Conservation (phyloP, 1,140 invertebrate species). For the Paracyclopina nana region DNA sequence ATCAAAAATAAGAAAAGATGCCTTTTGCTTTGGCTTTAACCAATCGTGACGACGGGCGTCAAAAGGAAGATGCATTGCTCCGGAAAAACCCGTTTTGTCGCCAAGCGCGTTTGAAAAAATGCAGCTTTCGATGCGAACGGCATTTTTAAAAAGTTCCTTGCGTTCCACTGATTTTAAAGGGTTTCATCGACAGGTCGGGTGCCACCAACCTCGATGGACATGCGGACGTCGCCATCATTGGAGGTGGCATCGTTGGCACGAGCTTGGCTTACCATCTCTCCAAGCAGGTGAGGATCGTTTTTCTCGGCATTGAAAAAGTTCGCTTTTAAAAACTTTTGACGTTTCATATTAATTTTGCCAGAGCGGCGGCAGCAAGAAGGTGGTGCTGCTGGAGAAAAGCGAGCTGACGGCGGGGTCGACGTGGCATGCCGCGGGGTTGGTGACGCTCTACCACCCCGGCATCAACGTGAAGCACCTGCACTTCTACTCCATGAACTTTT, state of each 20-base stretch:
- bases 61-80: too few species aligned
- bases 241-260: conserved; percentile 25
- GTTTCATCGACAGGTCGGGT: too few species aligned
- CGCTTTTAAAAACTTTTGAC: too few species aligned
- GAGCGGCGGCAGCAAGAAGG: too few species aligned
- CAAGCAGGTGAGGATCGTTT: conserved; percentile 20
- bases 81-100: too few species aligned
- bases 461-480: conserved; percentile 27
- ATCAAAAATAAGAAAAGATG: too few species aligned
- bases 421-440: conserved; percentile 29
- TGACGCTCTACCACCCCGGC: conserved; percentile 25
- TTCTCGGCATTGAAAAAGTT: too few species aligned
- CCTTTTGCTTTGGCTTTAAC: too few species aligned
- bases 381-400: conserved; percentile 28
- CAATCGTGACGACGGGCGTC: too few species aligned
- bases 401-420: conserved; percentile 29
- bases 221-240: conserved; percentile 24
- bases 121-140: conserved; percentile 15
- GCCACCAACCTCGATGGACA: too few species aligned
- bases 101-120: too few species aligned
- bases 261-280: conserved; percentile 27
- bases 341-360: too few species aligned
- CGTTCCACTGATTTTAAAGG: not conserved
- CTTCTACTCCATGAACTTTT: conserved; percentile 25
- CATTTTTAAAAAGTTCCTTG: not conserved